These are phyloP conservation scores for Tenodera sinensis DNA, from an alignment of 2,888 invertebrate species.

Conservation along the genomic window DNA sequence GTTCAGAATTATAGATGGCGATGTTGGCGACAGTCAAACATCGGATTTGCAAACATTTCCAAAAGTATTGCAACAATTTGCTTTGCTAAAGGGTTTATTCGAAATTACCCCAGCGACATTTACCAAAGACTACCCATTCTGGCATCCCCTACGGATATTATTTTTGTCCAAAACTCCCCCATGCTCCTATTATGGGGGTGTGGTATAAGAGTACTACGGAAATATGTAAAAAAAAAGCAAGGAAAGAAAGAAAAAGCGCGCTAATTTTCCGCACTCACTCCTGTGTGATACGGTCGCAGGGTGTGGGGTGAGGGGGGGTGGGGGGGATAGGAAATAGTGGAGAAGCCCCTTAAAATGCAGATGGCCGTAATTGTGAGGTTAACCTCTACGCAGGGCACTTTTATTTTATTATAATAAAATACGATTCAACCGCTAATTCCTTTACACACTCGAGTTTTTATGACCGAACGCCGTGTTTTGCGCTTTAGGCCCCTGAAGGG, in stretches of 20 bases:
- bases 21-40: no score
- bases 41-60: not conserved
- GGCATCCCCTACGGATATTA: not conserved
- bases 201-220: not conserved
- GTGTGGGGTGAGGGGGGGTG: no score
- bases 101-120: not conserved
- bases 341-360: not conserved
- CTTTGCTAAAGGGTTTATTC: not conserved
- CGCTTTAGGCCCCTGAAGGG: not conserved
- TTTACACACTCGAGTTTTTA: not conserved
- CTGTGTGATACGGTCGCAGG: not conserved
- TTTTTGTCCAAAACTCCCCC: not conserved
- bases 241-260: no score
- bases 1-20: no score
- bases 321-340: not conserved
- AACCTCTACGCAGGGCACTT: not conserved
- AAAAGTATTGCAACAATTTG: not conserved
- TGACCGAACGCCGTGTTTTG: not conserved
- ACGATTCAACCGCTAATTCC: not conserved
- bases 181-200: not conserved
- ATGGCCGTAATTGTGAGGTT: not conserved
- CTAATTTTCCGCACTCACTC: not conserved
- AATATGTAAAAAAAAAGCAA: not conserved
- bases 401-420: not conserved
- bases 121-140: not conserved